Evolutionary conservation across 2,888 invertebrate species (phyloP).

Genomic region (Keiferia lycopersicella): DNA sequence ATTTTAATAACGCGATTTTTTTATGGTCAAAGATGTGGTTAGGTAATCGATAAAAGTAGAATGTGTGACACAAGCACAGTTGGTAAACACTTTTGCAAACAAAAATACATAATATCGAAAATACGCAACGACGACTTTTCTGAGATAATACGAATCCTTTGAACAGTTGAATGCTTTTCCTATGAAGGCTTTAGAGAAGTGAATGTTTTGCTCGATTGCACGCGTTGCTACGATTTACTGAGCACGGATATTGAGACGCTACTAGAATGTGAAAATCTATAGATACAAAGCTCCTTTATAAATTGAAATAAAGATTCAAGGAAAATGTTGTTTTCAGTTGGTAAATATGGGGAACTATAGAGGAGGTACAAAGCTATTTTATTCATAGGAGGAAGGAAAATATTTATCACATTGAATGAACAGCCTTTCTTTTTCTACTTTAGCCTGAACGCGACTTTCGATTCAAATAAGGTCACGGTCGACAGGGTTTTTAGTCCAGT

Average conservation of each 20-base stretch:
- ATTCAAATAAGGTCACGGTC: too few relatives aligned
- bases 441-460: too few relatives aligned
- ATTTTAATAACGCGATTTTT: too few relatives aligned
- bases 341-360: background rate
- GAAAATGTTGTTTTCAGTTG: background rate
- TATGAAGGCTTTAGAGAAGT: background rate
- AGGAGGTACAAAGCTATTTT: too few relatives aligned
- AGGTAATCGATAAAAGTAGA: background rate
- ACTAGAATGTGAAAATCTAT: background rate
- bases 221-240: background rate
- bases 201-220: slow-evolving; percentile 15
- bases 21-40: too few relatives aligned
- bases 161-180: slow-evolving; percentile 5
- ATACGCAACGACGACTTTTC: background rate
- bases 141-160: background rate
- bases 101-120: too few relatives aligned
- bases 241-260: slow-evolving; percentile 14
- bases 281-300: background rate
- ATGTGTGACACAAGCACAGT: too few relatives aligned
- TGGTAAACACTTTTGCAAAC: too few relatives aligned
- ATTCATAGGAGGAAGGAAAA: too few relatives aligned
- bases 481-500: too few relatives aligned
- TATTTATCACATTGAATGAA: too few relatives aligned
- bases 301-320: background rate
- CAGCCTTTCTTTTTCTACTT: too few relatives aligned